A percentile compares a stretch with the other conserved stretches of the same genome.
Evolutionary conservation across 37 sponge, comb jelly and placozoan species (phyloP).

Genomic region (Spongia lamella): DNA sequence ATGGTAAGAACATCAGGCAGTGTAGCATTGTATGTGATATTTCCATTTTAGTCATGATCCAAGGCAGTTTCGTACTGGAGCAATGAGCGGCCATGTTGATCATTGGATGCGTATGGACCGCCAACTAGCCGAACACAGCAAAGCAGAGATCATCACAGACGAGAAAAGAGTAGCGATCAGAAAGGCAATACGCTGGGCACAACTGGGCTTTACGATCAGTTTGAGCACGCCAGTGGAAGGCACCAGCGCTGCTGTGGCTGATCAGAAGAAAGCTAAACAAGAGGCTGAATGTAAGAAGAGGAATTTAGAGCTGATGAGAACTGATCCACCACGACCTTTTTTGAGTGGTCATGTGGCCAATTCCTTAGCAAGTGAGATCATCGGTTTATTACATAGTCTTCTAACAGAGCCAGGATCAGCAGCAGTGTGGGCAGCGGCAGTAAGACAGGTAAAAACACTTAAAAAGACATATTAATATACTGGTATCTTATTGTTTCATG

Average conservation of each 20-base stretch:
- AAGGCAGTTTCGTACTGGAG: conserved; percentile 47
- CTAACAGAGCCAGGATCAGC: conserved; percentile 68
- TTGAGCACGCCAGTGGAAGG: conserved; percentile 74
- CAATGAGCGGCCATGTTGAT: conserved; percentile 60
- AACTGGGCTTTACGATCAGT: conserved; percentile 84
- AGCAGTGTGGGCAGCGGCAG: conserved; percentile 85
- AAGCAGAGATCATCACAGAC: conserved; percentile 79
- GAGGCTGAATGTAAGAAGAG: conserved; percentile 86
- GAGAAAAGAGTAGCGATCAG: conserved; percentile 26
- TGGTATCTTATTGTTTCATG: not conserved
- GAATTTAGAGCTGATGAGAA: conserved; percentile 81
- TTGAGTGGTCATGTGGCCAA: conserved; percentile 93
- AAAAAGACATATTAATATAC: not conserved
- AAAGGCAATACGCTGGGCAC: conserved; percentile 83
- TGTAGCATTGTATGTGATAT: not conserved
- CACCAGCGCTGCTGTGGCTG: conserved; percentile 23
- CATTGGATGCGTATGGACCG: conserved; percentile 77
- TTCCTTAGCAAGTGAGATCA: conserved; percentile 91
- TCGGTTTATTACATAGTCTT: conserved; percentile 79
- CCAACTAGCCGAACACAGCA: conserved; percentile 62
- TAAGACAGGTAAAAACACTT: conserved; percentile 59
- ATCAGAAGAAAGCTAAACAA: conserved; percentile 73
- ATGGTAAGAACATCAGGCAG: conserved; percentile 11
- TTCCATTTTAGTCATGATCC: conserved; percentile 71
- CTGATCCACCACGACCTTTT: conserved; percentile 89